A percentile compares a stretch with the other conserved stretches of the same genome.
These are phyloP conservation scores for Melanaphis sacchari DNA, from an alignment of 1,140 invertebrate species.

Conservation along the genomic window DNA sequence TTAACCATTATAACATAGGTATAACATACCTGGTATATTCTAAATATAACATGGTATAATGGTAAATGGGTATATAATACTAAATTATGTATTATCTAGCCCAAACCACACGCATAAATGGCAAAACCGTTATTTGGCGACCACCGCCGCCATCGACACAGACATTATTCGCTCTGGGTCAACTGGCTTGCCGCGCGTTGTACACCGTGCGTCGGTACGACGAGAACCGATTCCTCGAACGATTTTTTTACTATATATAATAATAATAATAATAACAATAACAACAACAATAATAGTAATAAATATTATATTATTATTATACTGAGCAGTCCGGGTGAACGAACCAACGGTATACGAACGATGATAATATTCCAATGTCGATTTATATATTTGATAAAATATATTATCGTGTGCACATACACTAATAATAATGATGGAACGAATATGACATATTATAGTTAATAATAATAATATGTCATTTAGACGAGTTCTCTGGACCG, in stretches of 20 bases:
- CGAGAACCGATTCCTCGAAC: constrained; percentile 10
- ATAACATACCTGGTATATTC: neutral
- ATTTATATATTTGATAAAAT: neutral
- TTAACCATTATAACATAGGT: neutral
- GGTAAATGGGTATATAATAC: constrained; percentile 6
- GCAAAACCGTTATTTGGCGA: constrained; percentile 50
- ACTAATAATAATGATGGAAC: neutral
- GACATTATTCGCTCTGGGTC: constrained; percentile 51
- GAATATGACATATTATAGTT: constrained; percentile 21
- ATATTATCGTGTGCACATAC: neutral
- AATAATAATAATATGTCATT: constrained; percentile 11
- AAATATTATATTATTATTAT: neutral
- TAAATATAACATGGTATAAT: neutral
- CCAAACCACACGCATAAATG: constrained; percentile 11
- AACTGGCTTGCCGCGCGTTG: neutral
- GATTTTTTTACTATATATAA: neutral
- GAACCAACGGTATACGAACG: neutral
- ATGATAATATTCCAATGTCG: neutral
- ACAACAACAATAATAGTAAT: neutral
- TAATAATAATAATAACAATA: neutral
- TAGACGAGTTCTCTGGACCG: constrained; percentile 6
- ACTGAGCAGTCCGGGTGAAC: neutral
- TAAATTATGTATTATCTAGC: constrained; percentile 2
- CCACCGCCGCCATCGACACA: neutral
- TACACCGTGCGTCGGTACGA: neutral